These are phyloP conservation scores for Chionomys nivalis DNA, from an alignment of 2,113 vertebrate species.

Conservation along the genomic window DNA sequence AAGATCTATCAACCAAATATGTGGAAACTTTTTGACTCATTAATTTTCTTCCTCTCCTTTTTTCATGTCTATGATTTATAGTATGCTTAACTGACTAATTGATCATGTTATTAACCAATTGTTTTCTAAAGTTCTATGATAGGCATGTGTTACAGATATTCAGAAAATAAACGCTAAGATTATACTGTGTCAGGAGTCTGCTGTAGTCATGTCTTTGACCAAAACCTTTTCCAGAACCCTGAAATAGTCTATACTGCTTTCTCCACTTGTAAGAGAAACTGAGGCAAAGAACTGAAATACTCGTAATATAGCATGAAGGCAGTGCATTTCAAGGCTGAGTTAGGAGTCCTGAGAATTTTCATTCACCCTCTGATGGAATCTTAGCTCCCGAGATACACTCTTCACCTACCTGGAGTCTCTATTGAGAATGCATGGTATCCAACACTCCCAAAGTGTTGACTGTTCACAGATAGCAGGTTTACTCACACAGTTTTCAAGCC, in stretches of 20 bases:
- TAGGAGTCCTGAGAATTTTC: neutral
- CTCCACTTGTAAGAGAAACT: neutral
- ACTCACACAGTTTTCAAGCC: accelerated
- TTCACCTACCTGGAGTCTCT: too few species aligned
- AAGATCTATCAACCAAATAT: neutral
- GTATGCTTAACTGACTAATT: neutral
- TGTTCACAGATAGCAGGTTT: neutral
- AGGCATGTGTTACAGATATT: neutral
- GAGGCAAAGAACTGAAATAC: neutral
- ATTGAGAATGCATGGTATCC: accelerated
- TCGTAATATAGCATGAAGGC: accelerated
- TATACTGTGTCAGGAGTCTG: neutral
- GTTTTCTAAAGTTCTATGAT: neutral
- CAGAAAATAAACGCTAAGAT: neutral
- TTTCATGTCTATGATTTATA: accelerated
- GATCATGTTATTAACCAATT: neutral
- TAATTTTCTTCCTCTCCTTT: neutral
- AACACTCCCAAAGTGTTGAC: neutral
- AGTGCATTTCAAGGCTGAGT: too few species aligned
- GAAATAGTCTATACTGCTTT: neutral
- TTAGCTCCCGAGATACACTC: neutral
- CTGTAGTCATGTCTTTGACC: neutral
- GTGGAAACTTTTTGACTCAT: neutral
- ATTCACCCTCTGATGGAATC: neutral
- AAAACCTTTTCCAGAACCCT: neutral